Conservation (phyloP, 1,140 invertebrate species). For the Drosophila nikananu region DNA sequence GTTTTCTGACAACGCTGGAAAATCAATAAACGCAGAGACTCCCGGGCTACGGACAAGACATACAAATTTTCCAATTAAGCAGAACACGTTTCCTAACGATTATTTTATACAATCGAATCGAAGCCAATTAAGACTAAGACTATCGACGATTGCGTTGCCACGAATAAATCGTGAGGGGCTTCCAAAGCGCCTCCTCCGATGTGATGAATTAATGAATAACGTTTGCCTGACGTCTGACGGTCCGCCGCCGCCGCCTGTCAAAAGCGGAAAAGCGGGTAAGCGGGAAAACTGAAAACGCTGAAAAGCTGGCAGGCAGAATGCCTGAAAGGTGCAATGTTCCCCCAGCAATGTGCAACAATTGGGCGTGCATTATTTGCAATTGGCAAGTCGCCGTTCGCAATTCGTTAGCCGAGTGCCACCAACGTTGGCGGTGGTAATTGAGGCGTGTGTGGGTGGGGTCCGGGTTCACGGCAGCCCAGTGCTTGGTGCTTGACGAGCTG, state of each 20-base stretch:
- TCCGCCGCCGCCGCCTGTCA: conserved; percentile 64
- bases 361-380: conserved; percentile 68
- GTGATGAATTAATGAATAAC: conserved; percentile 85
- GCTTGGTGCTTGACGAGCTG: conserved; percentile 64
- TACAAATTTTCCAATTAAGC: conserved; percentile 84
- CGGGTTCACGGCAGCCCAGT: conserved; percentile 18
- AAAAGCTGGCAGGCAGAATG: not conserved
- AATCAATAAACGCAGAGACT: conserved; percentile 72
- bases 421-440: conserved; percentile 67
- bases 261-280: conserved; percentile 53
- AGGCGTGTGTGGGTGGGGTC: conserved; percentile 48
- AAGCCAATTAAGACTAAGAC: conserved; percentile 83
- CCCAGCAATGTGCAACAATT: conserved; percentile 82
- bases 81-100: conserved; percentile 83
- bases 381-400: conserved; percentile 28
- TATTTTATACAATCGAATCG: conserved; percentile 83
- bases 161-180: conserved; percentile 48
- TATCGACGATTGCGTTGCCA: conserved; percentile 76
- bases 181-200: conserved; percentile 47
- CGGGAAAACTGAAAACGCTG: not conserved
- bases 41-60: conserved; percentile 59
- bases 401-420: conserved; percentile 78
- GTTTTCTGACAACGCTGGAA: conserved; percentile 40
- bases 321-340: conserved; percentile 11
- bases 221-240: conserved; percentile 69